phyloP scores from a whole-genome alignment of 2,113 vertebrate genomes.

The Camelus bactrianus region DNA sequence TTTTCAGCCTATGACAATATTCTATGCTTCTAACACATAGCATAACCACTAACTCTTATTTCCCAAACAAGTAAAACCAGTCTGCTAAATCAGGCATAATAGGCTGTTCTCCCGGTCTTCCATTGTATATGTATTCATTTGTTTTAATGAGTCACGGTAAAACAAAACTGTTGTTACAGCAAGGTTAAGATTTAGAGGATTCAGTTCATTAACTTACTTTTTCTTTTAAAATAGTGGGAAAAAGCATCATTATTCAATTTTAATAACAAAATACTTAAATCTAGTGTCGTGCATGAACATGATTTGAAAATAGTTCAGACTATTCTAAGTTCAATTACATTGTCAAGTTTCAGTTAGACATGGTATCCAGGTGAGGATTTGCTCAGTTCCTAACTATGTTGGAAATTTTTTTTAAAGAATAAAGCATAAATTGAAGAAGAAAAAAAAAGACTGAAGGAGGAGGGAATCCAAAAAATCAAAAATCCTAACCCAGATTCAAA shows the following conservation, averaged over 20 bases:
- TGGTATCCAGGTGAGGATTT: background rate
- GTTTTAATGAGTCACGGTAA: background rate
- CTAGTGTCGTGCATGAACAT: background rate
- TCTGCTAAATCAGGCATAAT: background rate
- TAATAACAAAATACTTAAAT: background rate
- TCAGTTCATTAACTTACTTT: background rate
- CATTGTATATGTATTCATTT: background rate
- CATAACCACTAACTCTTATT: background rate
- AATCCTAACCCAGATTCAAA: background rate
- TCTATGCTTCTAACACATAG: background rate
- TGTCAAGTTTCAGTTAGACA: background rate
- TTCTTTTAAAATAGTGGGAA: background rate
- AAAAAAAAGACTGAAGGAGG: background rate
- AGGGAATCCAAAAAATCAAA: background rate
- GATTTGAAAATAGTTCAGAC: conserved; percentile 30
- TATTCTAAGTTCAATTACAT: conserved; percentile 26
- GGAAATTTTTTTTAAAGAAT: background rate
- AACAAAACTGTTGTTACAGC: background rate
- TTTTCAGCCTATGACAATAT: background rate
- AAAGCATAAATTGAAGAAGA: background rate
- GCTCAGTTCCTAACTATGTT: background rate
- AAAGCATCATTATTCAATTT: background rate
- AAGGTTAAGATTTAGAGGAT: background rate
- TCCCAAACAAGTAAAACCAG: background rate
- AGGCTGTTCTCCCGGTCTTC: background rate